Evolutionary conservation across 2,113 vertebrate species (phyloP).

Genomic region (Engraulis encrasicolus): DNA sequence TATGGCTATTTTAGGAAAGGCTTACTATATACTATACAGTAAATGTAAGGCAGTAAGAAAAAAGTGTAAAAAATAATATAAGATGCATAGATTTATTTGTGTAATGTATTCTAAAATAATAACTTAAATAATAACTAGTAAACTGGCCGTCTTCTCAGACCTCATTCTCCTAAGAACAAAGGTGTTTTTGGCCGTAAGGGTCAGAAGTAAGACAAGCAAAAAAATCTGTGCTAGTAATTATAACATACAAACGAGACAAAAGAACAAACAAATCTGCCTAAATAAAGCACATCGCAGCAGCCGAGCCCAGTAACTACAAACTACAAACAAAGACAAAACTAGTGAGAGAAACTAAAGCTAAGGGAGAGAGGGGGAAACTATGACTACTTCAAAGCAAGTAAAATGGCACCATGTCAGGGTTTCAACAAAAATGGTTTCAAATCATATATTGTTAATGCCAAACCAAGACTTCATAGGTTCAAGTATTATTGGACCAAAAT

Average conservation of each 20-base stretch:
- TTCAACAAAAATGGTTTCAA: constrained; percentile 21
- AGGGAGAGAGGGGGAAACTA: background rate
- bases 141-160: background rate
- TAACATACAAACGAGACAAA: background rate
- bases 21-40: too few species aligned
- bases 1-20: too few species aligned
- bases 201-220: background rate
- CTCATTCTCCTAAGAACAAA: background rate
- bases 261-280: background rate
- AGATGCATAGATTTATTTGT: constrained; percentile 8
- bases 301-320: background rate
- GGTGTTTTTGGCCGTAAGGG: background rate
- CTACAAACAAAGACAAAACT: background rate
- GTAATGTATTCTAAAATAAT: background rate
- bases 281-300: background rate
- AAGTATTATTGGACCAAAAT: background rate
- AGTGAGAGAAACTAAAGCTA: background rate
- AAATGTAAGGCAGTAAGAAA: background rate
- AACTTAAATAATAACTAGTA: background rate
- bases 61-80: background rate
- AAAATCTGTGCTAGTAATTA: background rate
- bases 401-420: constrained; percentile 13
- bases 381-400: constrained; percentile 14
- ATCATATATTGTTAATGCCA: constrained; percentile 19
- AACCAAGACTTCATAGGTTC: constrained; percentile 20